Evolutionary conservation across 2,113 vertebrate species (phyloP).

Genomic region (Rissa tridactyla): DNA sequence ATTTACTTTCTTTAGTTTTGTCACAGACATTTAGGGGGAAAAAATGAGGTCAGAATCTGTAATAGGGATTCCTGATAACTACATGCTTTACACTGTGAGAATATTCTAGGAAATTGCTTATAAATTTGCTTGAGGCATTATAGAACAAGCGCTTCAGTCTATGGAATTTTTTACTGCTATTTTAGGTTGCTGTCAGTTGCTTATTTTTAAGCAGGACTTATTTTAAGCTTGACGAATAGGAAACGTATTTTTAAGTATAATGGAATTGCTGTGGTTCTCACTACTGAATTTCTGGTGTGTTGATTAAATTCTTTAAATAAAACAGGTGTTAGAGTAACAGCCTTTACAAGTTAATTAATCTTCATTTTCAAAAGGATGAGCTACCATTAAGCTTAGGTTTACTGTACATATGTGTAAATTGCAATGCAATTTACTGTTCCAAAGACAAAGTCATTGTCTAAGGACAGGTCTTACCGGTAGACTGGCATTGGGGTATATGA

Average conservation of each 20-base stretch:
- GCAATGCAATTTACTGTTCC: not conserved
- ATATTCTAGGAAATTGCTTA: constrained; percentile 61
- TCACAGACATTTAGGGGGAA: constrained; percentile 5
- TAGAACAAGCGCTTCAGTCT: constrained; percentile 24
- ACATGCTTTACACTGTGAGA: constrained; percentile 36
- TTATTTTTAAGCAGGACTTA: constrained; percentile 62
- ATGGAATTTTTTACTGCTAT: constrained; percentile 49
- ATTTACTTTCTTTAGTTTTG: constrained; percentile 54
- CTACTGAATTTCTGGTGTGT: constrained; percentile 48
- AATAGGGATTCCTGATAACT: constrained; percentile 29
- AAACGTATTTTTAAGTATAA: constrained; percentile 44
- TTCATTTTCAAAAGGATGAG: constrained; percentile 51
- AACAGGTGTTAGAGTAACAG: constrained; percentile 44
- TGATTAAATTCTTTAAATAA: constrained; percentile 64
- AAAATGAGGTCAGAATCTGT: constrained; percentile 18
- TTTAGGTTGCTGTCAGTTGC: constrained; percentile 51
- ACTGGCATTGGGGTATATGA: not conserved
- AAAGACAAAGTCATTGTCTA: not conserved
- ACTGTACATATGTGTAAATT: not conserved
- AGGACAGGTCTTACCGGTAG: not conserved
- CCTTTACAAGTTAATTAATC: constrained; percentile 51
- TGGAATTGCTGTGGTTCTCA: constrained; percentile 26
- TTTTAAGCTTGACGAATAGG: constrained; percentile 50
- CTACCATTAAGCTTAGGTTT: constrained; percentile 6
- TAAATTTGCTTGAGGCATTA: constrained; percentile 52